Conservation (phyloP, 2,113 vertebrate genomes). For the Cettia cetti region DNA sequence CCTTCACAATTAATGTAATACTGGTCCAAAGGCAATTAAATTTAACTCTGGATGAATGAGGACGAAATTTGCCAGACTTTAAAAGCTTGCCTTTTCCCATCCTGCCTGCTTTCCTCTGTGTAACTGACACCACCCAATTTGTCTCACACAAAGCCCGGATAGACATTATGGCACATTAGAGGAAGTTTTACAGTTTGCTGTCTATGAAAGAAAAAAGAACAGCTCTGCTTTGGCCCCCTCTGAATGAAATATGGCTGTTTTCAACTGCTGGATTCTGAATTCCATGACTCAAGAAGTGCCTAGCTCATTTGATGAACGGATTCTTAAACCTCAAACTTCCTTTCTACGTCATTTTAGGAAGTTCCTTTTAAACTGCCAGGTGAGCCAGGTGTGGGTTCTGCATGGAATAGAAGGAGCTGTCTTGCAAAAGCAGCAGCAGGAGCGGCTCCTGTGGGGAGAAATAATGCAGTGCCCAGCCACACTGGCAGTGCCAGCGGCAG, state of each 20-base stretch:
- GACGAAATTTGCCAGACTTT: background rate
- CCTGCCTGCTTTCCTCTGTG: background rate
- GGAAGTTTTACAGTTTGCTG: background rate
- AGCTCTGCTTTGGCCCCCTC: background rate
- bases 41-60: constrained; percentile 1
- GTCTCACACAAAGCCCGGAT: background rate
- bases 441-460: background rate
- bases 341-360: background rate
- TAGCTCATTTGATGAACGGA: background rate
- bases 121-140: background rate
- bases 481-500: background rate
- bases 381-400: background rate
- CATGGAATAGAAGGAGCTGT: background rate
- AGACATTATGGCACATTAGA: background rate
- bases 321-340: background rate
- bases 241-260: background rate
- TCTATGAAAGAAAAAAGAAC: background rate
- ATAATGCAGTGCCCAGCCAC: background rate
- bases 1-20: background rate
- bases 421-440: background rate
- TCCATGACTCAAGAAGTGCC: background rate
- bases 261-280: background rate
- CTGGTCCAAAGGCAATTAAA: constrained; percentile 20
- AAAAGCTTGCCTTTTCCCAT: background rate
- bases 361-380: background rate